Evolutionary conservation across 2,888 invertebrate genomes (phyloP), one percentile per base, ranked within the genome.

Genomic region (Dryococelus australis): DNA sequence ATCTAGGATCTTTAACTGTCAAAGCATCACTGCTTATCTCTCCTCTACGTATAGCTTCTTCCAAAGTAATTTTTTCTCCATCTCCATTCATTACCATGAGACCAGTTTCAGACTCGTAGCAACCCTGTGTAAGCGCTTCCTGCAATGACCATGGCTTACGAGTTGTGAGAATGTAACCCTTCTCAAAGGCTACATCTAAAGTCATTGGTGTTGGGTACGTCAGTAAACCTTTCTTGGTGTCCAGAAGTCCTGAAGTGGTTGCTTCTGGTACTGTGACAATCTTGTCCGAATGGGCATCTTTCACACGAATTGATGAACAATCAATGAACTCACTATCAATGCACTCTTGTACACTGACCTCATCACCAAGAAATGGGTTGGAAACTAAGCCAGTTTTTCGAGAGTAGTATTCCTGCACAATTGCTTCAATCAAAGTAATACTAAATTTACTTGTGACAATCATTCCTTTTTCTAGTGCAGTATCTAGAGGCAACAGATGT

Each of bases 131-230:
- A 87, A 98, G 92, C 24, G 97, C 96, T 93, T 97, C 97, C 91
- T 97, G 97, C 88, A 98, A 92, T 0, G 97, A 96, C 94, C 96
- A 95, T 0, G 97, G 97, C 90, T 96, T 95, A 87, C 95, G 94
- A 51, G 96, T 96, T 90, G 96, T 96, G 51, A 97, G 92, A 81
- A 98, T 93, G 91, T 96, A 97, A 12, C 97, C 97, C 91, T 96
- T 97, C 86, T 96, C 95, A 90, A 96, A 95, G 4, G 97, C 98
- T 90, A 96, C 95, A 92, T 97, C 96, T 80, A 98, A 93, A 86
- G 96, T 95, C 91, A 96, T 94, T 2, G 91, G 90, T 89, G 94
- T 92, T 0, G 97, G 97, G 89, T 94, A 94, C 1, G 95, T 95
- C 43, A 98, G 92, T 43, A 95, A 92, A 80, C 97, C 97, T 89